Conservation (phyloP, 30 jellyfish, hydroid and myxozoan genomes). For the Hydra vulgaris region DNA sequence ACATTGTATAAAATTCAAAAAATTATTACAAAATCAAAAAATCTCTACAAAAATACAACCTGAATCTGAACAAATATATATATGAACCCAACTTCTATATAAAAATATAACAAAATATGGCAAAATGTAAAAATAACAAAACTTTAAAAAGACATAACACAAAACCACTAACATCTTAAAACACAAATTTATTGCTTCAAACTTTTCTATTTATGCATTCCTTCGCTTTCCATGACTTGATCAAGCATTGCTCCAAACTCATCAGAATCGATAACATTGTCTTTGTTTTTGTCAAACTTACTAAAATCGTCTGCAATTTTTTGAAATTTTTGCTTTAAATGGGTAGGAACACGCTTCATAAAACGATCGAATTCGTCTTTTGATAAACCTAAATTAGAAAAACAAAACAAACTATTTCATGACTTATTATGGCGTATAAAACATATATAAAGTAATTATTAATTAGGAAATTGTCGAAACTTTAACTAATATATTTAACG, state of each 20-base stretch:
- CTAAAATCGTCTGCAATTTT: conserved; percentile 50
- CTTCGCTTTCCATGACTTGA: conserved; percentile 59
- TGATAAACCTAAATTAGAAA: conserved; percentile 50
- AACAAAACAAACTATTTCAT: not conserved
- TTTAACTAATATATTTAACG: not conserved
- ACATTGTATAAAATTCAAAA: too few relatives aligned
- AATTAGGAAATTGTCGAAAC: too few relatives aligned
- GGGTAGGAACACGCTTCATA: conserved; percentile 74
- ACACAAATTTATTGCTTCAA: too few relatives aligned
- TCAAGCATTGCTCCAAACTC: conserved; percentile 66
- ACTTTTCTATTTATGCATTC: not conserved
- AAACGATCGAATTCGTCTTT: conserved; percentile 49
- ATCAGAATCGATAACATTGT: conserved; percentile 63
- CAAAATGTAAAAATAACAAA: too few relatives aligned
- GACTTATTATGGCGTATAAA: too few relatives aligned
- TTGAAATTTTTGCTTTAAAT: conserved; percentile 67
- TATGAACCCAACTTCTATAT: too few relatives aligned
- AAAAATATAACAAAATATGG: too few relatives aligned
- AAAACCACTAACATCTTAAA: too few relatives aligned
- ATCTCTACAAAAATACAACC: too few relatives aligned
- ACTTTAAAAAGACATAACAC: too few relatives aligned
- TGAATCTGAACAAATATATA: too few relatives aligned
- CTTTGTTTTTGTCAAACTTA: conserved; percentile 58
- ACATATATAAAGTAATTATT: not conserved
- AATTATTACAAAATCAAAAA: too few relatives aligned